Evolutionary conservation across 2,113 vertebrate genomes (phyloP).

Genomic region (Chloebia gouldiae): DNA sequence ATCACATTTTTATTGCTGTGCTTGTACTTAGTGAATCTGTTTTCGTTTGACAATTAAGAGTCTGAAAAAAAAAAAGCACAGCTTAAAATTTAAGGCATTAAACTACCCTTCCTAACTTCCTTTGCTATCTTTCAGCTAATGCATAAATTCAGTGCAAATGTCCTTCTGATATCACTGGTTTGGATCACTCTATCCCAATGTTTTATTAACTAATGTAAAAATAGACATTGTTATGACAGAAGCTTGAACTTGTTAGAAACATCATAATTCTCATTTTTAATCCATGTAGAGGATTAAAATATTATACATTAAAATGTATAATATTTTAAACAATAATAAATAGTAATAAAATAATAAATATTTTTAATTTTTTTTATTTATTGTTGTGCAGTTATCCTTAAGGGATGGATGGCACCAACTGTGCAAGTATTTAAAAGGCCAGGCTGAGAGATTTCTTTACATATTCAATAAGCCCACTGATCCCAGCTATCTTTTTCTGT

Average conservation of each 20-base stretch:
- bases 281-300: background rate
- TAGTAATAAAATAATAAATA: too few species aligned
- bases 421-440: background rate
- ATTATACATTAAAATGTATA: too few species aligned
- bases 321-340: too few species aligned
- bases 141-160: background rate
- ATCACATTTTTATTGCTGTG: conserved; percentile 21
- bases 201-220: conserved; percentile 28
- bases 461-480: background rate
- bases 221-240: conserved; percentile 31
- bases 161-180: conserved; percentile 1
- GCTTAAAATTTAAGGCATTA: background rate
- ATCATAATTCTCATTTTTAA: conserved; percentile 19
- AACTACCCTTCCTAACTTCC: background rate
- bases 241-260: conserved; percentile 6
- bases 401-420: background rate
- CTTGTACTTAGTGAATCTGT: conserved; percentile 8
- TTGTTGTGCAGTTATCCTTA: background rate
- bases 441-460: background rate
- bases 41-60: conserved; percentile 25
- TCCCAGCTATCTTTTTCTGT: background rate
- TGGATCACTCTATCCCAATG: conserved; percentile 1
- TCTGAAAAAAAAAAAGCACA: background rate
- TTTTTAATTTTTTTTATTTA: background rate
- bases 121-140: background rate